Evolutionary conservation across 2,888 invertebrate genomes (phyloP), one percentile per base, ranked within the genome.

Genomic region (Lagria hirta): DNA sequence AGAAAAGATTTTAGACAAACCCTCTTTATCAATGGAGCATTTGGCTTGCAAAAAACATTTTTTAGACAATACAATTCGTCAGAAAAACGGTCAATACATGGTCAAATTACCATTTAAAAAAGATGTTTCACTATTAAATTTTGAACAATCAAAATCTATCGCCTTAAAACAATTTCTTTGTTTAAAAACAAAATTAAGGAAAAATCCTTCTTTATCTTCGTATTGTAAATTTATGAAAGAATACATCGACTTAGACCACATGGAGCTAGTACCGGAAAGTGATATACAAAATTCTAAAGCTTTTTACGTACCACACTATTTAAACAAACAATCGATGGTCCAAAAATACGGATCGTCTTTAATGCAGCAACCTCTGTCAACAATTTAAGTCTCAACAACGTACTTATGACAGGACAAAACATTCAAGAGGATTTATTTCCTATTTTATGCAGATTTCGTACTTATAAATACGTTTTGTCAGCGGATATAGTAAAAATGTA

Each of bases 401-500:
- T 20, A 17, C 18, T 43, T 7, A 6, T 47, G 13, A 23, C 17
- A n/a, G 47, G 42, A 0, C 47, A 42, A 4, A 23, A 26, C n/a
- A 30, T 45, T 6, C 45, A 45, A 26, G 16, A 30, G 2, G 45
- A 45, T 13, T 17, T 47, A n/a, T 41, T 42, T 6, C 29, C 42
- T 8, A 42, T 47, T 2, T 13, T 42, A 26, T 5, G 22, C 5
- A 24, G 41, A 7, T 47, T 47, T 22, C 15, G 40, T 4, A 22
- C 20, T 10, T 27, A 22, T 12, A n/a, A 12, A 10, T 44, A 24
- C 21, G 38, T 45, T 3, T 2, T 27, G 6, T 29, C n/a, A 10
- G 30, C 23, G 1, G 40, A 48, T 13, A 40, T 38, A 14, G 34
- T 17, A 8, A 43, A 40, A 38, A 48, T 44, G 43, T 48, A 46